Evolutionary conservation across 2,797 vertebrate species (phyloP).

Genomic region (Tachyglossus aculeatus): DNA sequence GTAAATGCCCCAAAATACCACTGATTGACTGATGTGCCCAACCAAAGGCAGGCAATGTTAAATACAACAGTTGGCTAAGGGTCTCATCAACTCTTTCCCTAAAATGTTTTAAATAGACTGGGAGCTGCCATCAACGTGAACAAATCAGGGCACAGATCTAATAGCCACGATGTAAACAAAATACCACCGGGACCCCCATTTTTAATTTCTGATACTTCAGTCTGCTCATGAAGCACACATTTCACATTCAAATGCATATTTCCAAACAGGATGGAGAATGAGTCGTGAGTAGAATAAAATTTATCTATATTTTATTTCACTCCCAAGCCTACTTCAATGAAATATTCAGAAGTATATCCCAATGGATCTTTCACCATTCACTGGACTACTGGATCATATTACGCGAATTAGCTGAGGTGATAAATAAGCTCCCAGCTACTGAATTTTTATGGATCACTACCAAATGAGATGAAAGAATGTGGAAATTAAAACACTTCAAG

Average conservation of each 20-base stretch:
- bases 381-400: constrained; percentile 61
- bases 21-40: no score
- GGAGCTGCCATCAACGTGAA: constrained; percentile 55
- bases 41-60: no score
- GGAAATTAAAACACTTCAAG: constrained; percentile 16
- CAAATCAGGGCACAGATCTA: constrained; percentile 50
- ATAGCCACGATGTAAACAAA: constrained; percentile 63
- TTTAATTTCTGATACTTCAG: constrained; percentile 38
- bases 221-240: constrained; percentile 37
- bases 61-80: no score
- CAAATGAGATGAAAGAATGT: constrained; percentile 38
- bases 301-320: constrained; percentile 21
- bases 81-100: no score
- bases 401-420: constrained; percentile 56
- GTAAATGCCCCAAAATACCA: no score
- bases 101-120: constrained; percentile 57
- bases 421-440: constrained; percentile 63
- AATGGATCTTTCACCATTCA: constrained; percentile 60
- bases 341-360: constrained; percentile 54
- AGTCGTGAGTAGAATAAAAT: constrained; percentile 32
- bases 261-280: constrained; percentile 45
- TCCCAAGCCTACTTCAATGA: constrained; percentile 43
- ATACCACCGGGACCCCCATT: constrained; percentile 50
- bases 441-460: constrained; percentile 31
- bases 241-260: constrained; percentile 43